These are phyloP conservation scores for Ennomos erosarius DNA, from an alignment of 2,888 invertebrate species.

Conservation along the genomic window DNA sequence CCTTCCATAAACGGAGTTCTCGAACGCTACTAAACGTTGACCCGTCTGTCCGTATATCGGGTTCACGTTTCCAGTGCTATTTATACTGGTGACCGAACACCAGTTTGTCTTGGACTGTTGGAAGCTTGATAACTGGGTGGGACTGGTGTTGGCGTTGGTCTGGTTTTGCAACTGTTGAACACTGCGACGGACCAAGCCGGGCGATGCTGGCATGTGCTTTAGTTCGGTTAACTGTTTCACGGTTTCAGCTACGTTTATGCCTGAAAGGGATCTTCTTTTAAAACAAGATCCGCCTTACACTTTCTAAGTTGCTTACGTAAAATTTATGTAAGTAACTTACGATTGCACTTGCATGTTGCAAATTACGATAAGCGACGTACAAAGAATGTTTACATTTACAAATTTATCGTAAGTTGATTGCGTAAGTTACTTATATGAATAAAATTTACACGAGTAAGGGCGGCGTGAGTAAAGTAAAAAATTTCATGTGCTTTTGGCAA, in stretches of 20 bases:
- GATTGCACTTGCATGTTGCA: no score
- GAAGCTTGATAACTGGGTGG: constrained; percentile 58
- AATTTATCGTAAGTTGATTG: no score
- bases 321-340: no score
- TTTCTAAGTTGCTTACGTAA: no score
- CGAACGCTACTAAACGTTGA: constrained; percentile 73
- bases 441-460: no score
- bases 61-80: constrained; percentile 74
- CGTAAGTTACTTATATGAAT: no score
- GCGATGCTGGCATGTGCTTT: constrained; percentile 94
- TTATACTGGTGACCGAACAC: constrained; percentile 66
- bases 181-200: constrained; percentile 88
- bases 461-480: no score
- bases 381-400: no score
- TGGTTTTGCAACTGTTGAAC: constrained; percentile 65
- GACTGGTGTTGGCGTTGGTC: constrained; percentile 48
- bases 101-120: constrained; percentile 74
- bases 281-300: no score
- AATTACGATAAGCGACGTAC: no score
- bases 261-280: constrained; percentile 42
- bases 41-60: constrained; percentile 81
- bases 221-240: constrained; percentile 94
- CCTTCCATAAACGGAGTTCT: constrained; percentile 77
- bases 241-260: constrained; percentile 92
- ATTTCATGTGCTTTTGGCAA: no score